These are phyloP conservation scores for Barypeithes pellucidus DNA, from an alignment of 2,888 invertebrate species.

Conservation along the genomic window DNA sequence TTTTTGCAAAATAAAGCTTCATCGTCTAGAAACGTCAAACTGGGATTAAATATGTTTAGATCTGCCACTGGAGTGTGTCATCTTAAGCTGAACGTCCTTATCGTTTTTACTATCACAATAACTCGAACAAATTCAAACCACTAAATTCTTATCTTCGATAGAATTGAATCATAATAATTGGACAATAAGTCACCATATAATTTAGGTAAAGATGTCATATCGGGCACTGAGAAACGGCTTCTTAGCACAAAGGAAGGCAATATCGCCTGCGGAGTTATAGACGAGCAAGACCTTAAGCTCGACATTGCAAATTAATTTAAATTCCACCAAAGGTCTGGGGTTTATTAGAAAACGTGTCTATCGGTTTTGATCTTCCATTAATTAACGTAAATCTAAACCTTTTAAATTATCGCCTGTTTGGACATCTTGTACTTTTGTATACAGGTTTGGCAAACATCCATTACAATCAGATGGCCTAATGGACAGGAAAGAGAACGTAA, in stretches of 20 bases:
- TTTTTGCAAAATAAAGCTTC: too few relatives aligned
- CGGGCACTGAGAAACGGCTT: slow-evolving; percentile 15
- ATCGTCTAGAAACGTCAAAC: too few relatives aligned
- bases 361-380: slow-evolving; percentile 18
- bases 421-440: too few relatives aligned
- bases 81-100: too few relatives aligned
- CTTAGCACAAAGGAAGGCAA: slow-evolving; percentile 36
- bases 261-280: slow-evolving; percentile 39
- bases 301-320: slow-evolving; percentile 43
- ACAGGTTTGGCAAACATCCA: too few relatives aligned
- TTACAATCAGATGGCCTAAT: too few relatives aligned
- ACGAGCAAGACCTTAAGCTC: slow-evolving; percentile 40
- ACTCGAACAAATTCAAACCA: too few relatives aligned
- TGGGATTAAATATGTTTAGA: too few relatives aligned
- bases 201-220: slow-evolving; percentile 6
- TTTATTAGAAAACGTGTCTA: slow-evolving; percentile 31
- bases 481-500: too few relatives aligned
- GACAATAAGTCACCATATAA: neutral
- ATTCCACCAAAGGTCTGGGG: slow-evolving; percentile 40
- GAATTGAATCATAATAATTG: neutral
- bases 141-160: too few relatives aligned
- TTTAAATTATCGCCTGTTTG: neutral
- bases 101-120: too few relatives aligned
- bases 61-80: too few relatives aligned
- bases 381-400: slow-evolving; percentile 3